A percentile compares a stretch with the other conserved stretches of the same genome.
Conservation (phyloP, 2,797 vertebrate species). For the Phoeniculus purpureus region DNA sequence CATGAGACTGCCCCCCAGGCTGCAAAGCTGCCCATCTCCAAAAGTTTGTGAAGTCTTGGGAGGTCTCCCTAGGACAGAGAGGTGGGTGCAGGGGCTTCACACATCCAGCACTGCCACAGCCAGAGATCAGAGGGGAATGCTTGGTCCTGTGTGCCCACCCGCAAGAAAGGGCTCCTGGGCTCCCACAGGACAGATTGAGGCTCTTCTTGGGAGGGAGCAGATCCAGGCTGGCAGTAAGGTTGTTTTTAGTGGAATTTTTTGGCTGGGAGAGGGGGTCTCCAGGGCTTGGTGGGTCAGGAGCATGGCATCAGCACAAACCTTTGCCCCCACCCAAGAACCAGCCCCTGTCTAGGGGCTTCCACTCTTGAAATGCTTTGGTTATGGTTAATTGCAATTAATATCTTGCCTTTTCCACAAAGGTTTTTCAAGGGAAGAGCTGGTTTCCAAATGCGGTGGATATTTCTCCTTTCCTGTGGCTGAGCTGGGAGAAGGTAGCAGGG, state of each 20-base stretch:
- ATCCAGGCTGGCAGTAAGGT: neutral
- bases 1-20: neutral
- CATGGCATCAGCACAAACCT: neutral
- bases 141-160: rapidly evolving
- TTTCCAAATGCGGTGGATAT: neutral
- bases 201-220: rapidly evolving
- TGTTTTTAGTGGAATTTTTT: neutral
- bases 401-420: neutral
- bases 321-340: rapidly evolving
- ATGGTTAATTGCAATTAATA: neutral
- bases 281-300: rapidly evolving
- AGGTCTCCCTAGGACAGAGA: neutral
- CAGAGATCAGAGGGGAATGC: rapidly evolving
- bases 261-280: neutral
- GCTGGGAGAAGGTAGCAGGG: neutral
- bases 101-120: rapidly evolving
- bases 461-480: neutral
- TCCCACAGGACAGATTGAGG: neutral
- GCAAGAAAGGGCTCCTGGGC: neutral
- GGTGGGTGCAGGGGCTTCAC: rapidly evolving
- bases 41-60: neutral
- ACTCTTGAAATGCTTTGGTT: neutral
- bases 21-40: neutral
- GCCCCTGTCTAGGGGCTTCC: neutral
- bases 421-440: neutral